Evolutionary conservation across 2,113 vertebrate species (phyloP).

Genomic region (Cryptotis parvus): DNA sequence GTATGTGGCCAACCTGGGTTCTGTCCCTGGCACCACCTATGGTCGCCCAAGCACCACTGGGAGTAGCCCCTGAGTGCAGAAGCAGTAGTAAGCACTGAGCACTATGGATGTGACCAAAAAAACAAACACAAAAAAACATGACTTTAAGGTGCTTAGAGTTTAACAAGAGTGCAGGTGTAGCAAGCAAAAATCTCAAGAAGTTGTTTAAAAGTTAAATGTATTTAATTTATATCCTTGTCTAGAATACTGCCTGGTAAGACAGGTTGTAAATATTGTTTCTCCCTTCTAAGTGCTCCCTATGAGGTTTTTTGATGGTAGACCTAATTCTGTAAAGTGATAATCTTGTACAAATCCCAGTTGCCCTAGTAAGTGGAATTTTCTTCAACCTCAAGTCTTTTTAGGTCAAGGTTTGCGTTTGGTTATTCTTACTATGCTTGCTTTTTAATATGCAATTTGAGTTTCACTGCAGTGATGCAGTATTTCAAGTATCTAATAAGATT

Average conservation of each 20-base stretch:
- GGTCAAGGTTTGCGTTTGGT: background rate
- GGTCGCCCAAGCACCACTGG: too few relatives aligned
- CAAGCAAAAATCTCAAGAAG: background rate
- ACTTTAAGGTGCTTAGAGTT: background rate
- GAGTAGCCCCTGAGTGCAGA: too few relatives aligned
- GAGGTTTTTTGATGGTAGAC: background rate
- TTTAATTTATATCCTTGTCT: background rate
- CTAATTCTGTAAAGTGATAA: background rate
- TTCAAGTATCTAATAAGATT: slow-evolving; percentile 18
- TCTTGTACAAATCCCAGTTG: background rate
- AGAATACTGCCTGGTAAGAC: background rate
- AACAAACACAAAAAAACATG: background rate
- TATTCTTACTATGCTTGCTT: background rate
- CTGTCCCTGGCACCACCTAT: too few relatives aligned
- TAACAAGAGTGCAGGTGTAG: background rate
- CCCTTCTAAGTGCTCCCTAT: background rate
- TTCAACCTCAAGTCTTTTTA: background rate
- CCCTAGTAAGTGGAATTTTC: background rate
- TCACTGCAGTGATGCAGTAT: background rate
- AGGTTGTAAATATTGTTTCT: background rate
- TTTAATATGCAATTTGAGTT: background rate
- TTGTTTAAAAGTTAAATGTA: background rate
- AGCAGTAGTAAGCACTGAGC: too few relatives aligned
- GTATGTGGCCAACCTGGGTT: too few relatives aligned
- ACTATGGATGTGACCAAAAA: too few relatives aligned